Conservation (phyloP, 2,113 vertebrate genomes). For the Rhadina sibilatrix region DNA sequence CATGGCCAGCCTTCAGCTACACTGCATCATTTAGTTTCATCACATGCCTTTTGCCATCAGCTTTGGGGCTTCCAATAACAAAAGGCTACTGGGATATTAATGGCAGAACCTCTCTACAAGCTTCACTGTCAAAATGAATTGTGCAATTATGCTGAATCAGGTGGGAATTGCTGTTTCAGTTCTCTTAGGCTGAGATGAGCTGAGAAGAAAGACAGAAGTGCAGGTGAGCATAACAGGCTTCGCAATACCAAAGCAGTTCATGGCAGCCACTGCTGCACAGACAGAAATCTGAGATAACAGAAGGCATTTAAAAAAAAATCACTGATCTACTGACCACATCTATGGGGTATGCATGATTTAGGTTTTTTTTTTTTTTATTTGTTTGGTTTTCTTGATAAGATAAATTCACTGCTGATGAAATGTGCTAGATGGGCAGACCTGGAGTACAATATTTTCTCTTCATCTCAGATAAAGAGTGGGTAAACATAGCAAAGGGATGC, state of each 20-base stretch:
- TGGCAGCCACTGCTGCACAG: neutral
- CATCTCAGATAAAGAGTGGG: neutral
- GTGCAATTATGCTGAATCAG: neutral
- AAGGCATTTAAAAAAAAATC: neutral
- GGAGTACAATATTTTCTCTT: neutral
- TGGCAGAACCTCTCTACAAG: neutral
- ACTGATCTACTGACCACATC: neutral
- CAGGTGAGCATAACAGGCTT: neutral
- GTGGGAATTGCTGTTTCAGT: slow-evolving; percentile 4
- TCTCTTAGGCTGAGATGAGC: neutral
- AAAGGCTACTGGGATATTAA: neutral
- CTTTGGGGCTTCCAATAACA: neutral
- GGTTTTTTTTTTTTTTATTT: neutral
- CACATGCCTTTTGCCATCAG: neutral
- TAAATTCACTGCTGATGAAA: neutral
- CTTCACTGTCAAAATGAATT: slow-evolving; percentile 3
- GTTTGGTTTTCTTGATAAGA: neutral
- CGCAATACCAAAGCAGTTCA: neutral
- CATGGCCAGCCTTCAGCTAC: neutral
- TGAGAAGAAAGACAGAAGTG: neutral
- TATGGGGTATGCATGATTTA: neutral
- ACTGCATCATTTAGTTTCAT: neutral
- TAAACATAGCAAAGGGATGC: neutral
- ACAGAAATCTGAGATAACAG: neutral
- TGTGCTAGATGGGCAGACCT: neutral